These are phyloP conservation scores for Aphelenchoides avenae DNA, from an alignment of 1,140 invertebrate genomes.

Conservation along the genomic window DNA sequence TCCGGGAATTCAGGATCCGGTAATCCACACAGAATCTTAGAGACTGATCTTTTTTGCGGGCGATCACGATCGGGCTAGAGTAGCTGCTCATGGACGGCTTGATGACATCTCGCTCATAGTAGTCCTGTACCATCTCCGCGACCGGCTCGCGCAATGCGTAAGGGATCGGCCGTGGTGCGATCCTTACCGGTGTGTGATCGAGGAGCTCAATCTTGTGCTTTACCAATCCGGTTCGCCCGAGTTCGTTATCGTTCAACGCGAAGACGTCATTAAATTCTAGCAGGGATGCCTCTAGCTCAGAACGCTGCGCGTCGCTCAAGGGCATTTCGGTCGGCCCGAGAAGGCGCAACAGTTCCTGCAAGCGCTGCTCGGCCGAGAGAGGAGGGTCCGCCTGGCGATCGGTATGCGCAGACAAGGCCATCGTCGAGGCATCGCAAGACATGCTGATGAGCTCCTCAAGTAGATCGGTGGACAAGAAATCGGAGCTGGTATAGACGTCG, in stretches of 20 bases:
- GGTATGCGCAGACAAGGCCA: too few species aligned
- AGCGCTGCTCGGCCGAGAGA: too few species aligned
- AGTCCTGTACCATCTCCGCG: conserved; percentile 21
- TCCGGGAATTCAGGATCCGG: conserved; percentile 61
- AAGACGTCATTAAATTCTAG: conserved; percentile 24
- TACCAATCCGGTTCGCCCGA: conserved; percentile 39
- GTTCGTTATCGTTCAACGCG: conserved; percentile 66
- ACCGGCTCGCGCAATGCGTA: conserved; percentile 14
- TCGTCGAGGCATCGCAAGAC: too few species aligned
- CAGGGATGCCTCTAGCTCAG: too few species aligned
- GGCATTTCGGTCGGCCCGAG: too few species aligned
- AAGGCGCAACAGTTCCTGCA: too few species aligned
- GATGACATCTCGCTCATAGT: conserved; percentile 22
- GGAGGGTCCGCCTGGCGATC: too few species aligned
- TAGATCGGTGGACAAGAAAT: too few species aligned
- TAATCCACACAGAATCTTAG: conserved; percentile 63
- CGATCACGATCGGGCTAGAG: conserved; percentile 62
- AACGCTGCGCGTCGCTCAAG: too few species aligned
- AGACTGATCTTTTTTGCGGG: conserved; percentile 63
- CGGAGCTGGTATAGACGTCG: too few species aligned
- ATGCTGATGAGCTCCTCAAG: too few species aligned
- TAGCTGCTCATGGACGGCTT: conserved; percentile 61
- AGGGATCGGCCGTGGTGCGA: conserved; percentile 20
- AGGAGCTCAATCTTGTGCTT: conserved; percentile 52
- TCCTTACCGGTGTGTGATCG: conserved; percentile 35